Conservation (phyloP, 2,113 vertebrate species). For the Sitta europaea region DNA sequence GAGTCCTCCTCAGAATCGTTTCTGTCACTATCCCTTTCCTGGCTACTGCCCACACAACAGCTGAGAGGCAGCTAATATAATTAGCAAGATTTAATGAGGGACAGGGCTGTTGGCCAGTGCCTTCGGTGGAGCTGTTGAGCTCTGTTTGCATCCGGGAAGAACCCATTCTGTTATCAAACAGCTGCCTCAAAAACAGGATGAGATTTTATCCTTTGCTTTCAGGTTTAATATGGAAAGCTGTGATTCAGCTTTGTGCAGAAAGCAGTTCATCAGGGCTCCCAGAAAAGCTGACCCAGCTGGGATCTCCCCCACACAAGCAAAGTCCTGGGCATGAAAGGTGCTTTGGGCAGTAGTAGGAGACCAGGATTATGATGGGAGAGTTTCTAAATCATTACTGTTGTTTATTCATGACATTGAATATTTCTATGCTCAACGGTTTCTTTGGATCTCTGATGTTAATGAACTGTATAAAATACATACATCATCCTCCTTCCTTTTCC, state of each 20-base stretch:
- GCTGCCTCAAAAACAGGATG: not conserved
- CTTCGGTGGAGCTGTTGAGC: not conserved
- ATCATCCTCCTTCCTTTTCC: not conserved
- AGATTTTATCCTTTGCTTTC: not conserved
- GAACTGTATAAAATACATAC: not conserved
- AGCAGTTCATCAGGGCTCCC: not conserved
- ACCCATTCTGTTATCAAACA: not conserved
- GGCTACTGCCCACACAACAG: not conserved
- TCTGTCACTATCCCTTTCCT: slow-evolving; percentile 1
- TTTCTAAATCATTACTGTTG: not conserved
- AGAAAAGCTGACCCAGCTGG: not conserved
- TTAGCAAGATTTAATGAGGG: slow-evolving; percentile 13
- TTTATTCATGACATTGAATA: not conserved
- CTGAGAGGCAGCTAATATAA: slow-evolving; percentile 19
- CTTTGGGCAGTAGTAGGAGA: not conserved
- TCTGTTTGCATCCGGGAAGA: not conserved
- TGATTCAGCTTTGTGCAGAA: not conserved
- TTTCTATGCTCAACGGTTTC: not conserved
- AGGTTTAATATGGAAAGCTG: not conserved
- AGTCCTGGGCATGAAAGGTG: not conserved
- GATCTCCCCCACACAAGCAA: not conserved
- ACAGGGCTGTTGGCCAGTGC: not conserved
- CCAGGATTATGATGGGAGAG: accelerated
- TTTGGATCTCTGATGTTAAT: not conserved
- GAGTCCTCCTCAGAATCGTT: not conserved